A percentile compares a stretch with the other conserved stretches of the same genome.
These are phyloP conservation scores for Alethe castanea DNA, from an alignment of 2,113 vertebrate species.

Conservation along the genomic window DNA sequence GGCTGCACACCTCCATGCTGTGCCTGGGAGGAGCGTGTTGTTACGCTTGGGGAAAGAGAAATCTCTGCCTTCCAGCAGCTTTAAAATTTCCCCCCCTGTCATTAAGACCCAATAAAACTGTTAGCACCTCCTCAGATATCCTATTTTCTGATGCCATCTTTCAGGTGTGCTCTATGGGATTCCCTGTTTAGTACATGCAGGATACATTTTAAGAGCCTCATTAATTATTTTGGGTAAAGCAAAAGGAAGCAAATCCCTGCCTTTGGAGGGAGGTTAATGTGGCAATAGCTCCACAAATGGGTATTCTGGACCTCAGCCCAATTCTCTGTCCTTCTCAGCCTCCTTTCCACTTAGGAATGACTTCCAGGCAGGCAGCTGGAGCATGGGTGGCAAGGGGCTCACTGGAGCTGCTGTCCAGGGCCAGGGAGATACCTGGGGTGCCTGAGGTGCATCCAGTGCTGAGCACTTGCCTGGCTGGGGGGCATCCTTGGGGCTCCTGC, in stretches of 20 bases:
- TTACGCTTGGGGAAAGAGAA: background rate
- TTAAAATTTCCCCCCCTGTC: background rate
- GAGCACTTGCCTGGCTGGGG: background rate
- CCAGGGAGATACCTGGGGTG: background rate
- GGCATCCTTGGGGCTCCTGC: background rate
- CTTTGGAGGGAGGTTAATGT: background rate
- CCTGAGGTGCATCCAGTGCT: background rate
- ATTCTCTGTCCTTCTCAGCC: background rate
- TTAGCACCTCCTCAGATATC: slow-evolving; percentile 21
- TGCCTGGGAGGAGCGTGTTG: background rate
- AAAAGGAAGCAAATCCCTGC: background rate
- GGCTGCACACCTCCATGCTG: background rate
- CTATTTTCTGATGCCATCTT: background rate
- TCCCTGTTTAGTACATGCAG: background rate
- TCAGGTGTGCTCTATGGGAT: background rate
- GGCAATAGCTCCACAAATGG: background rate
- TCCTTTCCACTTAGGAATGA: background rate
- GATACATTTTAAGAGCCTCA: background rate
- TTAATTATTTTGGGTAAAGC: slow-evolving; percentile 4
- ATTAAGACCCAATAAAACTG: slow-evolving; percentile 29
- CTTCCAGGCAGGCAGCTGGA: background rate
- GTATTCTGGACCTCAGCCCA: background rate
- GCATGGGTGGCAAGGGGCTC: accelerated
- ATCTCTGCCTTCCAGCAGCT: background rate
- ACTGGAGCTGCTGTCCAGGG: background rate